phyloP scores from a whole-genome alignment of 1,140 invertebrate species.

The Drosophila albomicans region DNA sequence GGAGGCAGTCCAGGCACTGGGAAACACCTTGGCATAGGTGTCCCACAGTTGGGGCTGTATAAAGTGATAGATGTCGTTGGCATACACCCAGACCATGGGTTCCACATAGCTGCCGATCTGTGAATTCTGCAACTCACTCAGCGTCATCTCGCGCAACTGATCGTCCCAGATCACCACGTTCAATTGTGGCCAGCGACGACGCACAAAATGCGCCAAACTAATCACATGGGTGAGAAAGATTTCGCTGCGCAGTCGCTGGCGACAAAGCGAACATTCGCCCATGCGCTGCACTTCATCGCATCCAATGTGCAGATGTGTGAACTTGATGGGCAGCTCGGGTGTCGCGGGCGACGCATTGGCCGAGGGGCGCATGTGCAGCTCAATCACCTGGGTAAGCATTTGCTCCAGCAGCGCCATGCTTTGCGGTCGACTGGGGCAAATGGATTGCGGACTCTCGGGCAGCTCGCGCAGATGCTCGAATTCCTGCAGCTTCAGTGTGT shows the following conservation, averaged over 20 bases:
- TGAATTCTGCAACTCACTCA: conserved; percentile 88
- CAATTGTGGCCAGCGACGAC: conserved; percentile 88
- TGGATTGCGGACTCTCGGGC: conserved; percentile 90
- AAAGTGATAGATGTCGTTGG: conserved; percentile 87
- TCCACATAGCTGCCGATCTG: conserved; percentile 92
- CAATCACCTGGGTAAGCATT: conserved; percentile 93
- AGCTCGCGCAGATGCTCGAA: conserved; percentile 93
- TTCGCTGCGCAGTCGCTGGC: conserved; percentile 86
- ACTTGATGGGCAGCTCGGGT: conserved; percentile 85
- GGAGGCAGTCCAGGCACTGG: conserved; percentile 91
- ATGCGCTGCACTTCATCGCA: conserved; percentile 94
- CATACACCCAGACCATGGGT: conserved; percentile 95
- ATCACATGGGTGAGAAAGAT: conserved; percentile 91
- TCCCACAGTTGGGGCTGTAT: conserved; percentile 88
- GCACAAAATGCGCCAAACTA: conserved; percentile 88
- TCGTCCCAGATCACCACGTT: conserved; percentile 97
- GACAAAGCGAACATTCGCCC: conserved; percentile 91
- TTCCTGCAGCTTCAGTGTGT: conserved; percentile 92
- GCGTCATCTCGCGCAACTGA: conserved; percentile 93
- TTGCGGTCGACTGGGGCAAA: conserved; percentile 92
- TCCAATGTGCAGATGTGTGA: conserved; percentile 92
- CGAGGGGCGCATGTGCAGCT: conserved; percentile 67
- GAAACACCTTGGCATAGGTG: conserved; percentile 93
- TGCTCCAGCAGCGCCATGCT: conserved; percentile 90
- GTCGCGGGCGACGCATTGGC: conserved; percentile 69